Conservation (phyloP, 2,888 invertebrate species). For the Carpatolechia fugitivella region DNA sequence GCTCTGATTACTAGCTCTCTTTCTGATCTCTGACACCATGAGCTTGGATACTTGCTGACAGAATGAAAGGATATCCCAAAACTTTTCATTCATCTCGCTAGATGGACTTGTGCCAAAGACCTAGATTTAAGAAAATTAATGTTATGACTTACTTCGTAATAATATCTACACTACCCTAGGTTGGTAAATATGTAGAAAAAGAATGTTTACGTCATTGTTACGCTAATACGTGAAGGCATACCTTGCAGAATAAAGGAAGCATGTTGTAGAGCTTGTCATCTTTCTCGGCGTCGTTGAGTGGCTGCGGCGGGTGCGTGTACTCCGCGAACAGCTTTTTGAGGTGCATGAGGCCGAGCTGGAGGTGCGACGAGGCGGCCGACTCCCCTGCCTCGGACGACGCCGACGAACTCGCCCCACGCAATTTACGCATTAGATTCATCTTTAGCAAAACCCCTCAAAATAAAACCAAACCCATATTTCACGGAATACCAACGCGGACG, state of each 20-base stretch:
- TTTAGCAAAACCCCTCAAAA: constrained; percentile 23
- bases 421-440: constrained; percentile 96
- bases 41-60: constrained; percentile 96
- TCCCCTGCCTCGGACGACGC: constrained; percentile 77
- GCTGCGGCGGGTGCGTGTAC: constrained; percentile 92
- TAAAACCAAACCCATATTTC: not conserved
- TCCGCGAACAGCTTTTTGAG: constrained; percentile 97
- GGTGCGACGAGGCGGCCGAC: constrained; percentile 84
- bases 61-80: constrained; percentile 96
- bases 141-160: too few species aligned
- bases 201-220: not conserved
- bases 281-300: constrained; percentile 88
- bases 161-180: too few species aligned
- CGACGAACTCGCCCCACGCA: constrained; percentile 81
- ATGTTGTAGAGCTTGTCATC: constrained; percentile 98
- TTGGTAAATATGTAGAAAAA: not conserved
- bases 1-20: constrained; percentile 97
- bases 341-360: constrained; percentile 96
- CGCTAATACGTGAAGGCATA: constrained; percentile 47
- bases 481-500: not conserved
- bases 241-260: constrained; percentile 98
- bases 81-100: constrained; percentile 98
- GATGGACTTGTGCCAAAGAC: constrained; percentile 96
- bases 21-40: constrained; percentile 97
- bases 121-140: constrained; percentile 64